These are phyloP conservation scores for Echiichthys vipera DNA, from an alignment of 2,797 vertebrate species.

Conservation along the genomic window DNA sequence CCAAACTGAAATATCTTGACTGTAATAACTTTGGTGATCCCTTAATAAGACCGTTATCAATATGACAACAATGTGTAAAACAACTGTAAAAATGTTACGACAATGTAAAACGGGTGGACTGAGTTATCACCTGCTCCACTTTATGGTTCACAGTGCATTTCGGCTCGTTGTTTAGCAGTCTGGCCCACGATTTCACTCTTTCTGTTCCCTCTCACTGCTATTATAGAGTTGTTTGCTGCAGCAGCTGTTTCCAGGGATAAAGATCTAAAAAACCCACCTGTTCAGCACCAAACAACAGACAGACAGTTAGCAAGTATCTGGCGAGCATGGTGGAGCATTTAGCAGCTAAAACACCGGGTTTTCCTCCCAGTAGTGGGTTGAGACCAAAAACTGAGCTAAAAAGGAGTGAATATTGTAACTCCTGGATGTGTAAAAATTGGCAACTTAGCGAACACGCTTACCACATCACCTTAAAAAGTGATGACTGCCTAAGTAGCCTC, in stretches of 20 bases:
- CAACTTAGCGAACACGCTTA: not conserved
- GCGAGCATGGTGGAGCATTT: not conserved
- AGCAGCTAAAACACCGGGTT: not conserved
- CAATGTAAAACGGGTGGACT: too few relatives aligned
- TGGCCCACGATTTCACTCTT: too few relatives aligned
- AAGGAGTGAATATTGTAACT: not conserved
- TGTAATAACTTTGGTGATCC: not conserved
- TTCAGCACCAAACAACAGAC: not conserved
- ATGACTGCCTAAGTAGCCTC: too few relatives aligned
- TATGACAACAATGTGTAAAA: not conserved
- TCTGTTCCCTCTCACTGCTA: not conserved
- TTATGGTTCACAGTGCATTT: not conserved
- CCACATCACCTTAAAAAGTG: not conserved
- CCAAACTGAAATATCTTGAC: not conserved
- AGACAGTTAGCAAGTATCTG: not conserved
- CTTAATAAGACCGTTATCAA: not conserved
- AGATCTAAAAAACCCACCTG: not conserved
- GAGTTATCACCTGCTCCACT: too few relatives aligned
- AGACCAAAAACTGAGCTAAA: not conserved
- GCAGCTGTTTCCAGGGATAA: not conserved
- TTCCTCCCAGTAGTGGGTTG: too few relatives aligned
- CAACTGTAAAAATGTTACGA: not conserved
- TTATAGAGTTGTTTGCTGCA: not conserved
- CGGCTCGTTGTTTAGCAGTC: not conserved
- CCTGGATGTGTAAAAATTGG: not conserved